These are phyloP conservation scores for Listrodromus nycthemerus DNA, from an alignment of 2,888 invertebrate genomes.

Conservation along the genomic window DNA sequence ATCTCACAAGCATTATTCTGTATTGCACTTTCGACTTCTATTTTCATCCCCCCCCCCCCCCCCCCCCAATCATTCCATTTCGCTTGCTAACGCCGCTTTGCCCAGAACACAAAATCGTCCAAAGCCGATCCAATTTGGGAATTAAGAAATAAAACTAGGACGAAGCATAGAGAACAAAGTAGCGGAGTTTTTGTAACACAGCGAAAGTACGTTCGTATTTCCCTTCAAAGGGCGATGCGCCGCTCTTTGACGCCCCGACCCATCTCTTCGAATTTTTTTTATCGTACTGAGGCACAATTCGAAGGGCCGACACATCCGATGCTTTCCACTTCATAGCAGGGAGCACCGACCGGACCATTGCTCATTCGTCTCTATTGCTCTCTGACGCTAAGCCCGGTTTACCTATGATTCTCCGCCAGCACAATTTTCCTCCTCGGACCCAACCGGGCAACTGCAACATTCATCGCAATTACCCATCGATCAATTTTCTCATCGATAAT, in stretches of 20 bases:
- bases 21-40: slow-evolving; percentile 27
- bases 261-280: neutral
- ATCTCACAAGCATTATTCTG: slow-evolving; percentile 34
- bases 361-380: slow-evolving; percentile 10
- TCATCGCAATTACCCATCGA: slow-evolving; percentile 11
- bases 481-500: slow-evolving; percentile 28
- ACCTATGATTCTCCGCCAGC: neutral
- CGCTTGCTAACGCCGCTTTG: slow-evolving; percentile 31
- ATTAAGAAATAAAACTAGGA: neutral
- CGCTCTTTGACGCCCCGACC: neutral
- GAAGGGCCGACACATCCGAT: neutral
- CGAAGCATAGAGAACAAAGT: neutral
- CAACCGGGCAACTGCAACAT: neutral
- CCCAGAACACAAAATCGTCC: neutral
- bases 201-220: neutral
- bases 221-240: neutral
- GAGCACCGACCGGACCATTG: neutral
- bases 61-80: too few species aligned
- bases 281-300: neutral
- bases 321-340: neutral
- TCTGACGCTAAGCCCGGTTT: neutral
- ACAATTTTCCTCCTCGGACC: neutral
- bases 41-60: neutral
- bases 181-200: neutral
- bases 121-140: slow-evolving; percentile 3